phyloP scores from a whole-genome alignment of 2,797 vertebrate species.

The Sebastes melanostomus region DNA sequence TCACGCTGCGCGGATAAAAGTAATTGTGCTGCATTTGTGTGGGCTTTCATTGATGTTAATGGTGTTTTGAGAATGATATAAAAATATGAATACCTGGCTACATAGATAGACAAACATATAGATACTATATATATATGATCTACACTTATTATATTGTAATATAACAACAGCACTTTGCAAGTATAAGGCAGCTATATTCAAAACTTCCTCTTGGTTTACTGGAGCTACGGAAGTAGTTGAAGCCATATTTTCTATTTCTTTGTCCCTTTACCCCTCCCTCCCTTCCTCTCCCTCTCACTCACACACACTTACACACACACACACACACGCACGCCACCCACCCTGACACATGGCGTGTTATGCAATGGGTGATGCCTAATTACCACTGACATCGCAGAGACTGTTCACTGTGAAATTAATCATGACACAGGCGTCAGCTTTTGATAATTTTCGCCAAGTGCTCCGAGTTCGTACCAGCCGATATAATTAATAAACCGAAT shows the following conservation, averaged over 20 bases:
- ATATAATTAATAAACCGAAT: slow-evolving; percentile 78
- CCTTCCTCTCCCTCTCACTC: not conserved
- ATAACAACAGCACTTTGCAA: not conserved
- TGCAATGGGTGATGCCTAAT: slow-evolving; percentile 86
- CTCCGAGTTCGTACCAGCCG: slow-evolving; percentile 72
- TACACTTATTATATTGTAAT: not conserved
- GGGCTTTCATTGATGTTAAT: slow-evolving; percentile 32
- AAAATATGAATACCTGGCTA: not conserved
- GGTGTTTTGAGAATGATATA: not conserved
- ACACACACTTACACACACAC: slow-evolving; percentile 37
- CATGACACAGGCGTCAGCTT: slow-evolving; percentile 83
- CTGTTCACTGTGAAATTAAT: slow-evolving; percentile 86
- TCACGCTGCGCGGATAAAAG: slow-evolving; percentile 45
- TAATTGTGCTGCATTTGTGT: slow-evolving; percentile 32
- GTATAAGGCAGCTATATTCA: not conserved
- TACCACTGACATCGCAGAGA: slow-evolving; percentile 86
- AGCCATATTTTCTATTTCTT: slow-evolving; percentile 31
- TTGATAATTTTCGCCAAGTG: slow-evolving; percentile 76
- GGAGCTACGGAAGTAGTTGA: slow-evolving; percentile 17
- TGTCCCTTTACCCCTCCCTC: slow-evolving; percentile 15
- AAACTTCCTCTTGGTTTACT: slow-evolving; percentile 15
- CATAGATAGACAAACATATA: not conserved
- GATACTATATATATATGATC: not conserved
- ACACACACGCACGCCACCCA: slow-evolving; percentile 67
- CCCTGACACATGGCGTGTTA: slow-evolving; percentile 85